Evolutionary conservation across 1,140 invertebrate genomes (phyloP), one percentile per base, ranked within the genome.

Genomic region (Pseudomyrmex sp.): DNA sequence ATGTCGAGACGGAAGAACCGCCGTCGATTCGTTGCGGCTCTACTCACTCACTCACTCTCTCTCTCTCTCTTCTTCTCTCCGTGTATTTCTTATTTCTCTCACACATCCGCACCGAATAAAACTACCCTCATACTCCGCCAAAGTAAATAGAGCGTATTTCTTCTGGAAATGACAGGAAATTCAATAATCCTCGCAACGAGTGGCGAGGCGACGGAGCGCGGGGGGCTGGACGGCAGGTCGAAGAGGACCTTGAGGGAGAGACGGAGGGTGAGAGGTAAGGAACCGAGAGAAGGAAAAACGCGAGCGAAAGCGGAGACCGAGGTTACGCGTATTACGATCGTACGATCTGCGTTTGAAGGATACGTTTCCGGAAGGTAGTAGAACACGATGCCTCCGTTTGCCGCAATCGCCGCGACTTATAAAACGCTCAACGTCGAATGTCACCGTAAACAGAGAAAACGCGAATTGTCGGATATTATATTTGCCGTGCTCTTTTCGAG

Each of bases 121-220:
- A 87, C 80, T 75, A 66, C 59, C 80, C 80, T 86, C 68, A 35
- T 80, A 79, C 74, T 66, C 66, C 77, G 80, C 68, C 63, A 90
- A 91, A 93, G 92, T 93, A 93, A 93, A 93, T 93, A 92, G 91
- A 93, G 90, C 92, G 90, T 90, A 93, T 93, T 93, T 94, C 93
- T 93, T 93, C 93, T 94, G 93, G 91, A 91, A 92, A 92, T 93
- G 92, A 93, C 93, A 93, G 92, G 90, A 93, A 93, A 93, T 92
- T 93, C 93, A 93, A 94, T 94, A 94, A 93, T 93, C 92, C 88
- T 92, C 82, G 89, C 91, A 91, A 91, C 89, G 89, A 90, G 85
- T 83, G 70, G 77, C 72, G 72, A 87, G 83, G 68, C 85, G 73
- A 83, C 46, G 68, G 70, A 74, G 35, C 69, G 79, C 69, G 50